These are phyloP conservation scores for Aphelenchoides bicaudatus DNA, from an alignment of 2,888 invertebrate species.

Conservation along the genomic window DNA sequence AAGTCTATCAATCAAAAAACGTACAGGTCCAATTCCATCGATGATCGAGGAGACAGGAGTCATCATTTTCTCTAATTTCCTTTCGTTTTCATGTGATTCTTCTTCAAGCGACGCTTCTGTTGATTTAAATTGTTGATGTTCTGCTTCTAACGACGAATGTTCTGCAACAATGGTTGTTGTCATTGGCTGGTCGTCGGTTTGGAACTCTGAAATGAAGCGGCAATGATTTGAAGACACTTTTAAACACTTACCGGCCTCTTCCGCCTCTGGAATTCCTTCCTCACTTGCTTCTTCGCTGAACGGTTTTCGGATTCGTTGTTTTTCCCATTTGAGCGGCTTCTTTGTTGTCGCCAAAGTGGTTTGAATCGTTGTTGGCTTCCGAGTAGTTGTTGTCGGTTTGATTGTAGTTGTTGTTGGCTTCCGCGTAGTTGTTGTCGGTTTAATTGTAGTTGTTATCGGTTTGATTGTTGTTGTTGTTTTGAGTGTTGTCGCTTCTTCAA, in stretches of 20 bases:
- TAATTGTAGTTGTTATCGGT: not conserved
- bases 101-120: too few species aligned
- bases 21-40: constrained; percentile 15
- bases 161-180: constrained; percentile 1
- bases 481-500: too few species aligned
- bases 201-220: not conserved
- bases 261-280: constrained; percentile 1
- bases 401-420: not conserved
- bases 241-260: constrained; percentile 7
- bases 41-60: constrained; percentile 7
- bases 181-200: constrained; percentile 3
- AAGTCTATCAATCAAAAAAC: too few species aligned
- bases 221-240: not conserved
- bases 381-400: not conserved
- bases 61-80: constrained; percentile 13
- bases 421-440: not conserved
- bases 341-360: not conserved
- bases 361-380: not conserved
- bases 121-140: too few species aligned
- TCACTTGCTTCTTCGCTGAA: not conserved
- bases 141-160: too few species aligned
- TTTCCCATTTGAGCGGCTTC: too few species aligned
- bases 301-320: too few species aligned
- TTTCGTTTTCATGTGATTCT: too few species aligned
- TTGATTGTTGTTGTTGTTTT: not conserved